Base-by-base conservation (phyloP, 2,797 vertebrate species). In the Chrysocyon brachyurus region DNA sequence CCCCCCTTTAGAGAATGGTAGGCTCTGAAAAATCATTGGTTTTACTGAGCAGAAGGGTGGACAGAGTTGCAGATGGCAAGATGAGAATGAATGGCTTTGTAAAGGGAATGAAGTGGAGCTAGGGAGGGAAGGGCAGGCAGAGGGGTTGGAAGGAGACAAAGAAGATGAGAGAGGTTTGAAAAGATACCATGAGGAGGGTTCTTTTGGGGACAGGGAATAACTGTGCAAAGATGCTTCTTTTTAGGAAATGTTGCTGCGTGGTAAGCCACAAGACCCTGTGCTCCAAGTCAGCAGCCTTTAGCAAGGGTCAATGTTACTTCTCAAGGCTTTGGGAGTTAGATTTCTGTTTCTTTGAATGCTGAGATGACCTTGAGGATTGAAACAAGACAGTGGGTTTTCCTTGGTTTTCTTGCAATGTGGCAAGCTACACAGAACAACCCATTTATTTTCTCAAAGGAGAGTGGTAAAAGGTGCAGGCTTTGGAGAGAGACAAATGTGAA, bases 321-420 rank as follows among this genome's bases (percentile, higher is more conserved):
- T 54, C 40, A 75, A 81, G 75, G 46, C 22, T 52, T 73, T 28
- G 1, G 31, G 49, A 52, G 33, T 57, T 66, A 17, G 6, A 52
- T 14, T 66, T 79, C 61, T 90, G 17, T 87, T 75, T 77, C 91
- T 95, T 36, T 59, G 46, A 79, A 64, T 56, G 5, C 63, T 86
- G 52, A 91, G 72, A 56, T 16, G 49, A 46, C 19, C 28, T 40
- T 93, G 28, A 19, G 17, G 79, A 52, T 72, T 3, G 16, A 89
- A 96, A 63, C 28, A 17, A 95, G 19, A 28, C 22, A 33, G 21
- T 6, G 14, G 1, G 52, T 33, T 77, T 77, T 33, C 57, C 36
- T 12, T 75, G 59, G 54, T 40, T 72, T 88, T 33, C 77, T 84
- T 40, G 46, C 64, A 21, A 10, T 12, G 8, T 1, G 2, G 22